Conservation (phyloP, 2,113 vertebrate species). For the Oncorhynchus nerka region DNA sequence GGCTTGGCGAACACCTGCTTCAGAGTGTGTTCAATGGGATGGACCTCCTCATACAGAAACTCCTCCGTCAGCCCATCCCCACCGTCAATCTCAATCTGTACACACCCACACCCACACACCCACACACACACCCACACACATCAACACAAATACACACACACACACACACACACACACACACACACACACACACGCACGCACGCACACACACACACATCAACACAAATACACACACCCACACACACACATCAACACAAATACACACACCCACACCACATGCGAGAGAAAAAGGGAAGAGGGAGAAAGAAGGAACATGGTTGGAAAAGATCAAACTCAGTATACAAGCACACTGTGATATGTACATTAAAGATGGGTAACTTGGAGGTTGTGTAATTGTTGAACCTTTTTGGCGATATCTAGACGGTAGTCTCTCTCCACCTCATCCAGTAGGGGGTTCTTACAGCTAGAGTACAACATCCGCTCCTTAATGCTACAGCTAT, state of each 20-base stretch:
- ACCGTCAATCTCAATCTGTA: slow-evolving; percentile 91
- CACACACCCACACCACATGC: not conserved
- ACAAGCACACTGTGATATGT: too few relatives aligned
- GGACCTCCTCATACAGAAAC: slow-evolving; percentile 95
- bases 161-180: too few relatives aligned
- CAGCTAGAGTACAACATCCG: slow-evolving; percentile 99
- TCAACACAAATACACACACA: too few relatives aligned
- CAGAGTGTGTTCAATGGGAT: slow-evolving; percentile 93
- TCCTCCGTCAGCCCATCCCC: slow-evolving; percentile 90
- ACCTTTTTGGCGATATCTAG: slow-evolving; percentile 97
- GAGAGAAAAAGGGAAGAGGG: not conserved
- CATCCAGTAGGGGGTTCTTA: slow-evolving; percentile 93
- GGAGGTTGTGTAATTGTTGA: not conserved
- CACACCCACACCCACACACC: not conserved
- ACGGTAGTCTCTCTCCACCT: slow-evolving; percentile 89
- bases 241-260: not conserved
- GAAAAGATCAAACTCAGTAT: not conserved
- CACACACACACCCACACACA: too few relatives aligned
- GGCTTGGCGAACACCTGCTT: slow-evolving; percentile 87
- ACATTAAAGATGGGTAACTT: too few relatives aligned
- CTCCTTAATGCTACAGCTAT: slow-evolving; percentile 97
- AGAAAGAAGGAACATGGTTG: not conserved
- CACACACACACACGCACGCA: too few relatives aligned
- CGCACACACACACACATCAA: not conserved
- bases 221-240: not conserved